A percentile compares a stretch with the other conserved stretches of the same genome.
These are phyloP conservation scores for Carassius gibelio DNA, from an alignment of 2,113 vertebrate species.

Conservation along the genomic window DNA sequence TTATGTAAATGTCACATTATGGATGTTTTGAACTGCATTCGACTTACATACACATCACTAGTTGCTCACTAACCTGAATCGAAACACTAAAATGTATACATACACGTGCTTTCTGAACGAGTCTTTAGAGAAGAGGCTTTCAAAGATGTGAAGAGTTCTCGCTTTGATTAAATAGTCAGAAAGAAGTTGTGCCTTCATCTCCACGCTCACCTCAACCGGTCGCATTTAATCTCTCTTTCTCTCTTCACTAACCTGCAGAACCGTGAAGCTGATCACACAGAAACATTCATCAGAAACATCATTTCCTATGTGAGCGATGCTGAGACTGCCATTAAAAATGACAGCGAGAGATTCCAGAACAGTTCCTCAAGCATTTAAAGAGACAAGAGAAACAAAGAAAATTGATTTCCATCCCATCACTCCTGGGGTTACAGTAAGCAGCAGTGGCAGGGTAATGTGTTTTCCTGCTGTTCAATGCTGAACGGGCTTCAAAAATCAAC, in stretches of 20 bases:
- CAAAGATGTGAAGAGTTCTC: not conserved
- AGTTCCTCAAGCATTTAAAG: not conserved
- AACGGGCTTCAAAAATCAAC: not conserved
- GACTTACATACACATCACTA: not conserved
- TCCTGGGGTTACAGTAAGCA: not conserved
- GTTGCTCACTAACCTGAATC: not conserved
- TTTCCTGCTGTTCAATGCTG: not conserved
- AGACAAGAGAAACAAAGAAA: not conserved
- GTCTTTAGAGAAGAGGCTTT: not conserved
- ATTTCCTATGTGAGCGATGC: not conserved
- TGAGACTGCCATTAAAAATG: not conserved
- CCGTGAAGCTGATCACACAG: too few species aligned
- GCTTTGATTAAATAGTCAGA: not conserved
- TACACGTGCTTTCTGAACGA: not conserved
- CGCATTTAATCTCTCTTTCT: not conserved
- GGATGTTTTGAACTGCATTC: not conserved
- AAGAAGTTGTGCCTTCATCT: not conserved
- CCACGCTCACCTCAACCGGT: not conserved
- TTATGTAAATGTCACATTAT: not conserved
- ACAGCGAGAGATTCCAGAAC: not conserved
- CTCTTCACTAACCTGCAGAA: too few species aligned
- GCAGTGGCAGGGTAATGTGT: not conserved
- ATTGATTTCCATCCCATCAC: not conserved
- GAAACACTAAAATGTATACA: not conserved
- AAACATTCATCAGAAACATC: not conserved